A percentile compares a stretch with the other conserved stretches of the same genome.
phyloP scores from a whole-genome alignment of 2,888 invertebrate genomes.

The Cataglyphis albicans region DNA sequence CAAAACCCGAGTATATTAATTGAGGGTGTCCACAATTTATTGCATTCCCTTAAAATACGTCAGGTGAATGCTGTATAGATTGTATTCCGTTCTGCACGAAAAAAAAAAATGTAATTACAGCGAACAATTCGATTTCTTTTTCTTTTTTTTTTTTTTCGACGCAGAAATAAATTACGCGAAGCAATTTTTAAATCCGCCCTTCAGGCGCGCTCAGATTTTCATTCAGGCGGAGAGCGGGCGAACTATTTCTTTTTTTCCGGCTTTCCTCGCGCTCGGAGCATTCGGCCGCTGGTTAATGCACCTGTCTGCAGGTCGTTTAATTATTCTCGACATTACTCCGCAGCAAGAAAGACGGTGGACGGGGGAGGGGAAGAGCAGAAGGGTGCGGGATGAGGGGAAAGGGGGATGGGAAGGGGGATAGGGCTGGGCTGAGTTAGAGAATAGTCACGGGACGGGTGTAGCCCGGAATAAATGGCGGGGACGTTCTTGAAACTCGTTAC shows the following conservation, averaged over 20 bases:
- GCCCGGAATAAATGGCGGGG: conserved; percentile 63
- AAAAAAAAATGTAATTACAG: background rate
- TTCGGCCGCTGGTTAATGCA: conserved; percentile 33
- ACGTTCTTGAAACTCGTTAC: conserved; percentile 77
- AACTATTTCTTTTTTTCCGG: background rate
- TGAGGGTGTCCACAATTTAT: conserved; percentile 41
- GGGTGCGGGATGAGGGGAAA: background rate
- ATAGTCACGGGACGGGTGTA: conserved; percentile 40
- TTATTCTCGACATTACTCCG: conserved; percentile 62
- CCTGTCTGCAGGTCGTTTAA: conserved; percentile 59
- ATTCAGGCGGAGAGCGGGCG: background rate
- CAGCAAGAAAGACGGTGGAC: conserved; percentile 42
- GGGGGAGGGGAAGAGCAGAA: background rate
- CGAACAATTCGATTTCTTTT: background rate
- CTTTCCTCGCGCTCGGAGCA: background rate
- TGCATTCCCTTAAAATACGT: conserved; percentile 1
- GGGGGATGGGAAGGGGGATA: background rate
- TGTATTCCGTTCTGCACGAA: background rate
- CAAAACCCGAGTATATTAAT: conserved; percentile 42
- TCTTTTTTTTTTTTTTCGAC: background rate
- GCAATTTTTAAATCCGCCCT: background rate
- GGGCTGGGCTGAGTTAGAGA: conserved; percentile 21
- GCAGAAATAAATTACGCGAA: conserved; percentile 28
- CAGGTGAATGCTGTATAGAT: background rate
- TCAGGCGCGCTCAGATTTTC: conserved; percentile 4